A percentile compares a stretch with the other conserved stretches of the same genome.
These are phyloP conservation scores for Crotalus helleri DNA, from an alignment of 2,113 vertebrate species.

Conservation along the genomic window DNA sequence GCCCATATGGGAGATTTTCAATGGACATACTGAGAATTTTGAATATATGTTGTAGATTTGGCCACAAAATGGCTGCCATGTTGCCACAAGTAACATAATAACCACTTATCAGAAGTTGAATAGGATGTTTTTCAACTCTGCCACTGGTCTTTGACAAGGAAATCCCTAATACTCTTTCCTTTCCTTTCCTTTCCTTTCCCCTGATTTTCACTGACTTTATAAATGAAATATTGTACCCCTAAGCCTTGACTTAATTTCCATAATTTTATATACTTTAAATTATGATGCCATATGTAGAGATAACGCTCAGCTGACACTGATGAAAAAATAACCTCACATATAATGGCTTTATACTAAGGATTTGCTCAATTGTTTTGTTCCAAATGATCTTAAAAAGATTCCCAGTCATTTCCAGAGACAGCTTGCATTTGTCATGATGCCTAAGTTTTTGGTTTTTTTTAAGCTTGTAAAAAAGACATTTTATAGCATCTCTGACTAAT, in stretches of 20 bases:
- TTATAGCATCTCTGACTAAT: conserved; percentile 67
- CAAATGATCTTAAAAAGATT: conserved; percentile 1
- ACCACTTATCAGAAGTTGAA: not conserved
- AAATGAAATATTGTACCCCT: not conserved
- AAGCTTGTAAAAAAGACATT: conserved; percentile 57
- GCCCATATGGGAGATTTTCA: not conserved
- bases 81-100: not conserved
- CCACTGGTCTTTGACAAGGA: not conserved
- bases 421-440: conserved; percentile 1
- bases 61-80: not conserved
- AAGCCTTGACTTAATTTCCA: not conserved
- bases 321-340: not conserved
- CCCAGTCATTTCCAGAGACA: not conserved
- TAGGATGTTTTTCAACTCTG: not conserved
- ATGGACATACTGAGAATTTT: not conserved
- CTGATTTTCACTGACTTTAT: not conserved
- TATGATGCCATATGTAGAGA: not conserved
- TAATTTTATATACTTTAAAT: not conserved
- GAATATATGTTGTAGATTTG: not conserved
- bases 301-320: not conserved
- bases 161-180: not conserved
- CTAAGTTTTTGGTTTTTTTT: not conserved
- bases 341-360: not conserved
- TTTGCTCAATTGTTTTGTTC: not conserved
- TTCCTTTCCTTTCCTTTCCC: not conserved